Base-by-base conservation (phyloP, 2,888 invertebrate species). In the Flabesymbios commensalis region DNA sequence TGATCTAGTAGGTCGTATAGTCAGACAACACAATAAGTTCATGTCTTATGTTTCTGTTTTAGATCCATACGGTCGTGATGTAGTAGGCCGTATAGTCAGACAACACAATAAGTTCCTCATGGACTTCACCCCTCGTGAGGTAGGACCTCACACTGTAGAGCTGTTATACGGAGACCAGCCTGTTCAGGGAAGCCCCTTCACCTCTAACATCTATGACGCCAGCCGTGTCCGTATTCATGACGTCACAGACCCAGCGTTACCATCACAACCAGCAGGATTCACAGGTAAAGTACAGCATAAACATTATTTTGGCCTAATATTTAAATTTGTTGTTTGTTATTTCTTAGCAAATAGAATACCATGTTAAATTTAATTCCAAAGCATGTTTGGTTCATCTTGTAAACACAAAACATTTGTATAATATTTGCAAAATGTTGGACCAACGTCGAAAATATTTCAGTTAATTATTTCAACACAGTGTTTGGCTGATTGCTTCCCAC, bases 151-250 rank as follows among this genome's bases (percentile, higher is more conserved):
- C 84, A 87, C 93, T 65, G 90, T 98, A 74, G 94, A 95, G 84
- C 93, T 95, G 24, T 92, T 93, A 80, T 94, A 94, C 81, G 94
- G 94, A 81, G 92, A 90, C 47, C 57, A 93, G 68, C 90, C 91
- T 55, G 90, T 95, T 2, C 90, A 90, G 62, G 94, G 94, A 1
- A 94, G 94, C 24, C 96, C 96, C 0, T 94, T 94, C 82, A 91
- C 90, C 24, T 95, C 95, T 82, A 94, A 95, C 80, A 93, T 94
- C 39, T 96, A 94, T 74, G 94, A 96, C 79, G 94, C 95, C 0
- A 88, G 89, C 74, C 89, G 90, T 83, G 90, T 95, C 0, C 87
- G 88, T 62, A 85, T 94, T 43, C 82, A 83, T 19, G 84, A 85
- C 36, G 64, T 70, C 1, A 69, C 71, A 32, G 59, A 59, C 22